A percentile compares a stretch with the other conserved stretches of the same genome.
phyloP scores from a whole-genome alignment of 2,797 vertebrate genomes.

The Halcyon badia region DNA sequence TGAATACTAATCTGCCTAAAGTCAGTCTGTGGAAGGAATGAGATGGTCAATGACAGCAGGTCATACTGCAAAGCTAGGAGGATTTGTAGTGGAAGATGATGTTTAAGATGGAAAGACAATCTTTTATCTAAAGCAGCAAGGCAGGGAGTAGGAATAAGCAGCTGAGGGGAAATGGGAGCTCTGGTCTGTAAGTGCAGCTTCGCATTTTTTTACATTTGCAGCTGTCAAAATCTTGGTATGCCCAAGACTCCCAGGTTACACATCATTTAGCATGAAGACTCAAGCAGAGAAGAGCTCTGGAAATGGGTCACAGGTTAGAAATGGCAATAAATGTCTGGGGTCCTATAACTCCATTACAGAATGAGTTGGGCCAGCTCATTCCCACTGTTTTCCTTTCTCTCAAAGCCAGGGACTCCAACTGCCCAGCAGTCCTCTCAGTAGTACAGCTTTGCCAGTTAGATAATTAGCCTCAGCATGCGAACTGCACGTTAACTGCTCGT shows the following conservation, averaged over 20 bases:
- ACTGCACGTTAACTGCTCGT: not conserved
- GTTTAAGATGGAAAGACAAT: not conserved
- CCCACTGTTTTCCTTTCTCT: not conserved
- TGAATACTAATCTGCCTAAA: not conserved
- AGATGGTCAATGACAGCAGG: not conserved
- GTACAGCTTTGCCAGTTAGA: not conserved
- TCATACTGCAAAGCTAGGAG: not conserved
- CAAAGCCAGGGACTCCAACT: not conserved
- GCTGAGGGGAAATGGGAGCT: not conserved
- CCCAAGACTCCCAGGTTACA: not conserved
- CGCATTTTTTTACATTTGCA: not conserved
- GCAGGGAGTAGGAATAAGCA: not conserved
- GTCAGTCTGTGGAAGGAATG: not conserved
- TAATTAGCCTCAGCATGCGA: constrained; percentile 5
- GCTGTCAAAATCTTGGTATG: not conserved
- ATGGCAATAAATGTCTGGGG: not conserved
- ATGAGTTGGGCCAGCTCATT: not conserved
- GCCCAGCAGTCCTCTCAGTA: not conserved
- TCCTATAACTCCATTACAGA: not conserved
- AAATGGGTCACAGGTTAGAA: constrained; percentile 6
- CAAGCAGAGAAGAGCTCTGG: not conserved
- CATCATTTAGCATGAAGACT: not conserved
- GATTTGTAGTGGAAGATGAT: not conserved
- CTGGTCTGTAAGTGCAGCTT: fast-evolving
- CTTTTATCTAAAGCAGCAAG: not conserved